phyloP scores from a whole-genome alignment of 2,797 vertebrate species.

The Spinibarbus caldwelli region DNA sequence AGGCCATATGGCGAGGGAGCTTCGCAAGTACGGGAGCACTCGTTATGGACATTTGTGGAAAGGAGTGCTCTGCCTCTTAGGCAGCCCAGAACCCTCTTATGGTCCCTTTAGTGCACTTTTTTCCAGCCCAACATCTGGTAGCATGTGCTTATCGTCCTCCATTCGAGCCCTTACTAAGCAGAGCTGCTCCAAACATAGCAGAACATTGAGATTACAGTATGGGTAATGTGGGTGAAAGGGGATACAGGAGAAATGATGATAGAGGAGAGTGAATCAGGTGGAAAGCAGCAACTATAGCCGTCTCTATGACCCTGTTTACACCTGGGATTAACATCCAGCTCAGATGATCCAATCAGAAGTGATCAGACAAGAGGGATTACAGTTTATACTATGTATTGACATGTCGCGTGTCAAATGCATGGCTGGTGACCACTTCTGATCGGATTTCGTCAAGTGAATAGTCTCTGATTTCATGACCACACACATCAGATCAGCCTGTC shows the following conservation, averaged over 20 bases:
- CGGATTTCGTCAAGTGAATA: not conserved
- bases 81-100: conserved; percentile 39
- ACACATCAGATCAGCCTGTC: not conserved
- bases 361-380: conserved; percentile 8
- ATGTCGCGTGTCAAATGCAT: not conserved
- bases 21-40: conserved; percentile 44
- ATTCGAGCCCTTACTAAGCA: conserved; percentile 23
- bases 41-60: conserved; percentile 53
- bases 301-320: conserved; percentile 2
- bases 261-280: conserved; percentile 3
- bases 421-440: not conserved
- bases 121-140: conserved; percentile 61
- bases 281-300: not conserved
- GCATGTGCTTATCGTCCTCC: conserved; percentile 37
- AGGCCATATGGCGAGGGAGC: conserved; percentile 61
- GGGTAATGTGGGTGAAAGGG: not conserved
- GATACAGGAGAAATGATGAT: not conserved
- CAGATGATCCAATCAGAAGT: conserved; percentile 3
- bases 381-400: conserved; percentile 9
- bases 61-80: conserved; percentile 45
- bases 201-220: conserved; percentile 5
- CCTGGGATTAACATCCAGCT: conserved; percentile 24
- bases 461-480: not conserved
- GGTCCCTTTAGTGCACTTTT: conserved; percentile 59
- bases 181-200: conserved; percentile 44